A percentile compares a stretch with the other conserved stretches of the same genome.
Conservation (phyloP, 2,113 vertebrate species). For the Charadrius vociferus region DNA sequence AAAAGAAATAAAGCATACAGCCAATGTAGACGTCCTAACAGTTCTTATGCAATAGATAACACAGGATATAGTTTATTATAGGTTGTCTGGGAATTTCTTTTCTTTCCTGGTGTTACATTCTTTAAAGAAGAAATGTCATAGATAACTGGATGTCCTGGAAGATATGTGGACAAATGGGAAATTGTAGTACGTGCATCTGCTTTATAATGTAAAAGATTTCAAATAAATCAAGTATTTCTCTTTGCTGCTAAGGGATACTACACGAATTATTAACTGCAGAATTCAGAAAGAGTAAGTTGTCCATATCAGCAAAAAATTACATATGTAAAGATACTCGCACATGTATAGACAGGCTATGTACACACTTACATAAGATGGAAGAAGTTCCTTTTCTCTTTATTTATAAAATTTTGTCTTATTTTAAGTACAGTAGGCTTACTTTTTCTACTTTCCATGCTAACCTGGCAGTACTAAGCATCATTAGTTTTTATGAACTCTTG, state of each 20-base stretch:
- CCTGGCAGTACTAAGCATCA: neutral
- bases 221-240: neutral
- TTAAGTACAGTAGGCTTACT: neutral
- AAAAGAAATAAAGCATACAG: conserved; percentile 55
- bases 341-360: neutral
- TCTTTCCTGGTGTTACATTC: neutral
- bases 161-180: neutral
- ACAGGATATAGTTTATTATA: neutral
- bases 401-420: neutral
- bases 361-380: neutral
- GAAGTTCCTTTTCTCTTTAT: neutral
- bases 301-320: neutral
- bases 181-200: neutral
- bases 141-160: neutral
- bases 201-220: neutral
- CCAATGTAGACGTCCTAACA: neutral
- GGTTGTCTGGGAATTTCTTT: neutral
- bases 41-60: neutral
- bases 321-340: rapidly evolving
- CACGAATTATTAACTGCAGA: neutral
- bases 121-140: neutral
- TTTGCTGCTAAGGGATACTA: neutral
- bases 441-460: neutral
- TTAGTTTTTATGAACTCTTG: neutral
- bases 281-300: neutral